A percentile compares a stretch with the other conserved stretches of the same genome.
These are phyloP conservation scores for Selene dorsalis DNA, from an alignment of 2,797 vertebrate species.

Conservation along the genomic window DNA sequence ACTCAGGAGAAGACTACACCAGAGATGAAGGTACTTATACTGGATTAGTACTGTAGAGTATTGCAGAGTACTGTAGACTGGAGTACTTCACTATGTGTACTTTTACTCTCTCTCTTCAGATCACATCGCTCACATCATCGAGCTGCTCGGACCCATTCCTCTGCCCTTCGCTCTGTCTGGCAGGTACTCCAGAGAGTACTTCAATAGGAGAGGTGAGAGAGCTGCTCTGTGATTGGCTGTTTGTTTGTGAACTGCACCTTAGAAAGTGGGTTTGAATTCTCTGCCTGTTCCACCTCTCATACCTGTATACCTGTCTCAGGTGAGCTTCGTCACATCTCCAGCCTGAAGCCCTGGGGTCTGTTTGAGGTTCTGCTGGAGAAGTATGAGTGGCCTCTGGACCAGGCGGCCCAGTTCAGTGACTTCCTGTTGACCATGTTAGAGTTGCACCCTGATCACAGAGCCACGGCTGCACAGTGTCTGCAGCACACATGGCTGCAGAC, in stretches of 20 bases:
- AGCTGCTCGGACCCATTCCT: slow-evolving; percentile 95
- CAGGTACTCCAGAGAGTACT: slow-evolving; percentile 99
- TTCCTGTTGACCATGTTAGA: slow-evolving; percentile 98
- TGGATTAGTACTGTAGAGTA: too few relatives aligned
- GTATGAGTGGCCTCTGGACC: slow-evolving; percentile 97
- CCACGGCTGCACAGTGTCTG: slow-evolving; percentile 94
- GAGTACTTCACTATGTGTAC: slow-evolving; percentile 1
- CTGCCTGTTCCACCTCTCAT: not conserved
- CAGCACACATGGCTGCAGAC: slow-evolving; percentile 94
- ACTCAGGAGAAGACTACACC: slow-evolving; percentile 97
- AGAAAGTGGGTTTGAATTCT: not conserved
- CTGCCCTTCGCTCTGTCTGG: slow-evolving; percentile 95
- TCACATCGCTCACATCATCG: slow-evolving; percentile 99
- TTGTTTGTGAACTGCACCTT: not conserved
- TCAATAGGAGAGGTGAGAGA: slow-evolving; percentile 94
- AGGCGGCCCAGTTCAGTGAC: slow-evolving; percentile 97
- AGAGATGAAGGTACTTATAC: slow-evolving; percentile 90
- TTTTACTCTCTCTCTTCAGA: slow-evolving; percentile 84
- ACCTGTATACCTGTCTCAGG: slow-evolving; percentile 78
- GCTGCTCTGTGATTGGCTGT: not conserved
- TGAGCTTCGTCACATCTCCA: slow-evolving; percentile 96
- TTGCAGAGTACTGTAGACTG: not conserved
- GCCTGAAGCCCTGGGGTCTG: slow-evolving; percentile 96
- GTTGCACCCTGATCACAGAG: slow-evolving; percentile 92
- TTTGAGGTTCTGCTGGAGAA: slow-evolving; percentile 98